Evolutionary conservation across 2,888 invertebrate genomes (phyloP), one percentile per base, ranked within the genome.

Genomic region (Metallyticus violacea): DNA sequence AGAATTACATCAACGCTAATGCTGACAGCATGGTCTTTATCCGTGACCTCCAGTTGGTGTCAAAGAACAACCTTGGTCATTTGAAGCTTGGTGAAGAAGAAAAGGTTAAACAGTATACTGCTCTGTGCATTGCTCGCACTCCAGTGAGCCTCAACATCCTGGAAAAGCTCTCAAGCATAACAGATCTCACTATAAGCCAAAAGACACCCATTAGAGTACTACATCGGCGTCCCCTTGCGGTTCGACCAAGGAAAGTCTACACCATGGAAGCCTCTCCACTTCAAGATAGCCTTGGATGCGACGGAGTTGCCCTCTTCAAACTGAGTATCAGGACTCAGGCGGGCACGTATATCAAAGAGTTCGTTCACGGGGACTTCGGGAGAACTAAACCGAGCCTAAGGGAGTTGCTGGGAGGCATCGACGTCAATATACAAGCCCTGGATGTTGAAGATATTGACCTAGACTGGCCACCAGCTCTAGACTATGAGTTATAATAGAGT

Each of bases 301-400:
- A 80, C 76, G 22, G 27, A 25, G 77, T 27, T 22, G 28, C 77
- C 88, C 92, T 95, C 84, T 94, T 98, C 89, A 92, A 93, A 81
- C 90, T 98, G 30, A 93, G 94, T 87, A 89, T 98, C 26, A 94
- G 94, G 83, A 97, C 98, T 0, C 96, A 97, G 90, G 99, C 99
- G 9, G 99, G 99, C 79, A 98, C 98, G 77, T 99, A 99, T 91
- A 95, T 99, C 1, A 99, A 99, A 92, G 99, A 99, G 93, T 97
- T 99, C 93, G 97, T 97, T 26, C 98, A 99, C 92, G 98, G 99
- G 3, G 99, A 99, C 93, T 96, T 99, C 91, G 97, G 97, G 1
- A 93, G 99, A 89, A 98, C 98, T 0, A 91, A 91, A 9, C 99
- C 99, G 0, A 95, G 94, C 89, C 92, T 99, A 29, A 92, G 94